Base-by-base conservation (phyloP, 2,888 invertebrate genomes). In the Smittia sp. region DNA sequence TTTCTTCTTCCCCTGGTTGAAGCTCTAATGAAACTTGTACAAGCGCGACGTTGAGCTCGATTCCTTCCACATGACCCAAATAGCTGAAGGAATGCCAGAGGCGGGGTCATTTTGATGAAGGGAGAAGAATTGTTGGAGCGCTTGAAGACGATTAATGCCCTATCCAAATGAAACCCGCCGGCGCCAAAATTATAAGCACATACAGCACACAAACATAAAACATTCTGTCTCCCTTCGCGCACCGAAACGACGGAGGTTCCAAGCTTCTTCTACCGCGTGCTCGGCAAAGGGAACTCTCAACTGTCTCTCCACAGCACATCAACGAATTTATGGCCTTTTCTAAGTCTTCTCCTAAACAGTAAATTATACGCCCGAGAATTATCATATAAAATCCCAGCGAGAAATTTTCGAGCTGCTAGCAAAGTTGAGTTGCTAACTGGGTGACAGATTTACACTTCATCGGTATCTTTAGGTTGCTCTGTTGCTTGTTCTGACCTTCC, bases 161-260 rank as follows among this genome's bases (percentile, higher is more conserved):
- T 72, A 62, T 62, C 72, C 72, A 24, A 24, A 39, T 62, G 72
- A 72, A 73, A 62, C 73, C 73, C 73, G 73, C 46, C 73, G 73
- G 73, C 73, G 73, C 73, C 73, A 41, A 73, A 65, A 41, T 58
- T 46, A 69, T 22, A 72, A 58, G 27, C 32, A 38, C 72, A 58
- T 58, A 32, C 15, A 38, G n/a, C 69, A 69, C 69, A 41, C 22
- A 18, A 25, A 41, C 41, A 39, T 39, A 38, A 67, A 62, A 62
- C 20, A 65, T 63, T 27, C 6, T 27, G 63, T 15, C 63, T 63
- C 27, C 27, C 25, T 58, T 24, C 4, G 27, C 20, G 25, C 18
- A 58, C 58, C 22, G 58, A 58, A 52, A 15, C n/a, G 15, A 52
- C 9, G 15, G 39, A 52, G 15, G 4, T 15, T 15, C 52, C 15